Percentiles rank a stretch among this genome's conserved stretches.
phyloP scores from a whole-genome alignment of 2,113 vertebrate species.

The Neotoma lepida region DNA sequence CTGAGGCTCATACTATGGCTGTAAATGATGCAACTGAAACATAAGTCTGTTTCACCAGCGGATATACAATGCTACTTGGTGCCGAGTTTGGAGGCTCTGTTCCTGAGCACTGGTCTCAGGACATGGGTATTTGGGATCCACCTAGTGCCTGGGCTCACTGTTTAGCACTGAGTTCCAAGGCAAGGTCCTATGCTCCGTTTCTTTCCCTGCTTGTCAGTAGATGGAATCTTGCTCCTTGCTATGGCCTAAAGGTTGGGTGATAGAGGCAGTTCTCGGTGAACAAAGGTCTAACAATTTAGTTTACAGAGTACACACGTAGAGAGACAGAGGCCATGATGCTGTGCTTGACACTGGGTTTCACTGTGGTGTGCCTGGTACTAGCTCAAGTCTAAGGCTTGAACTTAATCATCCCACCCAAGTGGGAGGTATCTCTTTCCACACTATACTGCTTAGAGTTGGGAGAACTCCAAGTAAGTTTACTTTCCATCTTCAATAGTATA shows the following conservation, averaged over 20 bases:
- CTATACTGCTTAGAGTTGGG: not conserved
- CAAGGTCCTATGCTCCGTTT: not conserved
- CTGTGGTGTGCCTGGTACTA: not conserved
- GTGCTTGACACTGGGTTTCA: not conserved
- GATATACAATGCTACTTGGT: not conserved
- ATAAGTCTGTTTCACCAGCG: not conserved
- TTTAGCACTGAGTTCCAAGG: not conserved
- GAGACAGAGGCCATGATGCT: not conserved
- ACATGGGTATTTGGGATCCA: not conserved
- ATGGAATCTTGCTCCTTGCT: not conserved
- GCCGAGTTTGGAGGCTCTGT: not conserved
- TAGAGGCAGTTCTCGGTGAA: not conserved
- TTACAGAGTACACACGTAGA: not conserved
- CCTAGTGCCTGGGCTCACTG: not conserved
- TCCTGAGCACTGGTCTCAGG: not conserved
- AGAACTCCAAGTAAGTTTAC: not conserved
- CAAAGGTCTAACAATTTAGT: not conserved
- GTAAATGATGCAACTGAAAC: not conserved
- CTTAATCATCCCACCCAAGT: not conserved
- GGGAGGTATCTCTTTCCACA: not conserved
- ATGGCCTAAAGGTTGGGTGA: not conserved
- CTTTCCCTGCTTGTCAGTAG: not conserved
- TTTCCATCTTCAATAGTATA: not conserved
- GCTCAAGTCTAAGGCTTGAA: not conserved
- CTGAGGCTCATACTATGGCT: not conserved